Base-by-base conservation (phyloP, 1,140 invertebrate genomes). In the Thalassaphorura encarpata region DNA sequence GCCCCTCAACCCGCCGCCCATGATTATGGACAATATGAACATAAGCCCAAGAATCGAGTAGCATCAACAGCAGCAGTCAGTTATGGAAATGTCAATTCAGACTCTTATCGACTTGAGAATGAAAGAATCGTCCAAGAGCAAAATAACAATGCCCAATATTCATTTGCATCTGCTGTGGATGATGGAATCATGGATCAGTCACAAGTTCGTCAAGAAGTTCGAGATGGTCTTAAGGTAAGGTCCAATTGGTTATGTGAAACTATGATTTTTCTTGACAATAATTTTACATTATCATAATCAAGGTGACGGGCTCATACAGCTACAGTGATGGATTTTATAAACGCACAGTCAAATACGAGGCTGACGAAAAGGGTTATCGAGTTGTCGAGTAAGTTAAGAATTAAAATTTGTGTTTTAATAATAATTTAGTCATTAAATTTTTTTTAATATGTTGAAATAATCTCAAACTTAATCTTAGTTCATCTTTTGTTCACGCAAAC, bases 281-380 rank as follows among this genome's bases (percentile, higher is more conserved):
- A 39, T 29, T 13, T 21, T 19, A 45, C 26, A 24, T 2, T 24
- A 41, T 45, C n/a, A 36, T 27, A 1, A 21, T 23, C 18, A 11
- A 63, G 54, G 57, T 60, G n/a, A 31, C 23, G 0, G 78, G 78
- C 5, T 68, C 67, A 39, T 80, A 80, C 62, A 73, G 73, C 21
- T 80, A 79, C 66, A 72, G 70, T 51, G 78, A 80, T 68, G 78
- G 78, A 2, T 78, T 67, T 58, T 73, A 74, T 56, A 67, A 67
- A 52, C 69, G 76, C n/a, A 77, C 69, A 6, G 73, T 78, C 0
- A 67, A 56, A 26, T 80, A 80, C 61, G 72, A 71, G 47, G 78
- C 78, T 63, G 78, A 80, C 66, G 72, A 78, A 64, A 72, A 77
- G 54, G 78, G 78, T 53, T 80, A 78, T 68, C 67, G 77, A 61